Conservation (phyloP, 2,888 invertebrate species). For the Calliphora vomitoria region DNA sequence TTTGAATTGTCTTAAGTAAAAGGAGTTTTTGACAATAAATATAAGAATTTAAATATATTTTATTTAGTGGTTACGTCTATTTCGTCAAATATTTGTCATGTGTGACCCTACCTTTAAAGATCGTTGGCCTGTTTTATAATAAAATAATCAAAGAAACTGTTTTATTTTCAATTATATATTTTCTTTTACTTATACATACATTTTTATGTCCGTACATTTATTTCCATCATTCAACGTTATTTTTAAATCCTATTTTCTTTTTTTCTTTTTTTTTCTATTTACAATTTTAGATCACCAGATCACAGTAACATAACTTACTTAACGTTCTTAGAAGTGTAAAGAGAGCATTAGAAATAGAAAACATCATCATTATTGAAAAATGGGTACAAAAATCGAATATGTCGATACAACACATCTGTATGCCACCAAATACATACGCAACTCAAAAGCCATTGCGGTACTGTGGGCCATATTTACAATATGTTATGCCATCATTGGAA, state of each 20-base stretch:
- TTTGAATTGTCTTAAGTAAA: too few species aligned
- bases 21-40: too few species aligned
- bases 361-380: conserved; percentile 80
- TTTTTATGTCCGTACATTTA: neutral
- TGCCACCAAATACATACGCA: conserved; percentile 95
- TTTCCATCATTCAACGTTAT: conserved; percentile 12
- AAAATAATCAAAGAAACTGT: neutral
- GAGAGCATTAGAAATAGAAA: conserved; percentile 34
- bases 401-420: conserved; percentile 96
- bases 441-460: conserved; percentile 97
- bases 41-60: too few species aligned
- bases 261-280: conserved; percentile 28
- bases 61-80: too few species aligned
- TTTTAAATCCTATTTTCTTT: conserved; percentile 55
- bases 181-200: conserved; percentile 7
- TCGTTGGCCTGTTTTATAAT: neutral
- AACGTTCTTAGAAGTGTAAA: conserved; percentile 30
- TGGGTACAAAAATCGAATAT: conserved; percentile 97
- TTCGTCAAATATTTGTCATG: too few species aligned
- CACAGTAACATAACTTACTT: conserved; percentile 1
- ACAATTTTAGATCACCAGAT: conserved; percentile 65
- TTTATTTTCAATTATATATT: conserved; percentile 1
- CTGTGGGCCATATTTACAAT: conserved; percentile 99
- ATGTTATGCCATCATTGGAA: conserved; percentile 97
- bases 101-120: too few species aligned